Evolutionary conservation across 2,113 vertebrate genomes (phyloP).

Genomic region (Euleptes europaea): DNA sequence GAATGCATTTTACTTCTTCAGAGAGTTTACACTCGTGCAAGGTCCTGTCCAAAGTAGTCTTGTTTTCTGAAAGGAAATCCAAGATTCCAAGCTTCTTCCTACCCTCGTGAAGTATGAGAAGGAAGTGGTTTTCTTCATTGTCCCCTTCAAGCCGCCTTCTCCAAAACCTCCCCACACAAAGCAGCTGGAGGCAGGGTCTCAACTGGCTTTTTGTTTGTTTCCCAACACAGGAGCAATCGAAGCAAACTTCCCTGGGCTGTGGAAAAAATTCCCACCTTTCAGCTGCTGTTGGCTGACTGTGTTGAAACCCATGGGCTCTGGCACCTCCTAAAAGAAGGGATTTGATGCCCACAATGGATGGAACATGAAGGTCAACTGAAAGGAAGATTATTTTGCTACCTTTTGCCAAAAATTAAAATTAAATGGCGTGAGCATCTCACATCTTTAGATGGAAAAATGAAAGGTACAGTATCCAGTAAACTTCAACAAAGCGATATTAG

Average conservation of each 20-base stretch:
- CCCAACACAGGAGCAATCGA: neutral
- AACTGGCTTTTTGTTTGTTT: neutral
- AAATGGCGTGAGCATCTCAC: neutral
- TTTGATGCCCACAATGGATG: neutral
- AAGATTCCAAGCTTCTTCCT: accelerated
- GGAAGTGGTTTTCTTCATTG: accelerated
- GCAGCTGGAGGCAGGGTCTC: accelerated
- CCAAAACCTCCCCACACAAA: neutral
- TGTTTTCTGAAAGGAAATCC: accelerated
- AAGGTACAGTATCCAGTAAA: accelerated
- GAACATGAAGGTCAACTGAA: neutral
- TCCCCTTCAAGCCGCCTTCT: neutral
- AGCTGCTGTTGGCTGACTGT: neutral
- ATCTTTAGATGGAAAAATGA: accelerated
- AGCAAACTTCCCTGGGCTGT: neutral
- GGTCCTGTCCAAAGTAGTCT: neutral
- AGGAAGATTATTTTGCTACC: neutral
- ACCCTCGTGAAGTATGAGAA: neutral
- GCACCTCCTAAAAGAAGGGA: neutral
- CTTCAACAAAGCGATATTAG: neutral
- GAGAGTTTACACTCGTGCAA: neutral
- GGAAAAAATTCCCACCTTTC: neutral
- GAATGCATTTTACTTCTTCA: neutral
- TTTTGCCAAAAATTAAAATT: conserved; percentile 3
- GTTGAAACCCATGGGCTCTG: neutral